Evolutionary conservation across 1,140 invertebrate genomes (phyloP), one percentile per base, ranked within the genome.

Genomic region (Cataglyphis hispanica): DNA sequence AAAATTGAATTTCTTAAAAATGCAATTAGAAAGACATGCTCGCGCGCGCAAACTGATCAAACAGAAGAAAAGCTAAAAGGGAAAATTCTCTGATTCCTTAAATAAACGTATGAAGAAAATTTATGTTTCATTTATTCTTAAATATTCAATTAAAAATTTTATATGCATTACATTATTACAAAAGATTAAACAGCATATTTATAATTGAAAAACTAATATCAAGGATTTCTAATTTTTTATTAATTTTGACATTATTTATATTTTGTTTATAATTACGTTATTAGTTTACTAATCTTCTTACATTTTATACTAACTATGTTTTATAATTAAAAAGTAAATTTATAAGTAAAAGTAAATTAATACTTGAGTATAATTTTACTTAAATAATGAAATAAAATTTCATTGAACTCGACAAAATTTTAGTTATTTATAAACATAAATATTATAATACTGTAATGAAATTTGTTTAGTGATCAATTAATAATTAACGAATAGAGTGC

Each of bases 401-500:
- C n/a, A n/a, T 58, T 70, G 6, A 27, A 27, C 27, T 13, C 19
- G 53, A 2, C 25, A 70, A 27, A 46, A 81, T 56, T 6, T 58
- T 40, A 7, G n/a, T 58, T n/a, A 25, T 69, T 27, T 69, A 40
- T 43, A 31, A 60, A 72, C 3, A 8, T 4, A 25, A 8, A 10
- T 56, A n/a, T 46, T 72, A 43, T 83, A 83, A 61, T 13, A 31
- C 25, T 81, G 10, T 60, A 74, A 69, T 67, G 13, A 37, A 66
- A 53, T 16, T 40, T 43, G 58, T 74, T 60, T 25, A 43, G 53
- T 56, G 31, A 34, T 13, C 22, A 74, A 37, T 13, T 46, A 74
- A 72, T 83, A 72, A 72, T 61, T 72, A 72, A 72, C 37, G 25
- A 22, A 60, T 53, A n/a, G 53, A 25, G 25, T 37, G 37, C 46